phyloP scores from a whole-genome alignment of 1,140 invertebrate species.

The Trachelipus rathkii region DNA sequence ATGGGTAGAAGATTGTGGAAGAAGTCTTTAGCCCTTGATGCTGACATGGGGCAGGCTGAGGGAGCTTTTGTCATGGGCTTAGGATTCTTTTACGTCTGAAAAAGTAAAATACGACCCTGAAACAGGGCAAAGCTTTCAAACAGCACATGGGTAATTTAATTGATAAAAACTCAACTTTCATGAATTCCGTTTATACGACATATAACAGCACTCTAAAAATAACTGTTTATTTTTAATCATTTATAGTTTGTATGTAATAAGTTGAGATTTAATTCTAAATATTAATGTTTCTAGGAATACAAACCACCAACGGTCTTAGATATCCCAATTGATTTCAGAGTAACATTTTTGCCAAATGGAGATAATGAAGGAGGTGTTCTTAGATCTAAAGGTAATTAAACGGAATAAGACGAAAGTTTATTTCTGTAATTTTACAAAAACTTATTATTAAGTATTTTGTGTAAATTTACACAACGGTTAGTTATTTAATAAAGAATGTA shows the following conservation, averaged over 20 bases:
- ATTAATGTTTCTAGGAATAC: constrained; percentile 58
- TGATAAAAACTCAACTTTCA: background rate
- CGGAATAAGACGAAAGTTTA: background rate
- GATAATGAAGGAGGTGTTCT: constrained; percentile 67
- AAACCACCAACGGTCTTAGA: constrained; percentile 76
- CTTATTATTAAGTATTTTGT: background rate
- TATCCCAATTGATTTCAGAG: constrained; percentile 76
- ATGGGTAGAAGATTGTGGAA: constrained; percentile 68
- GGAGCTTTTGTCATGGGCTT: constrained; percentile 82
- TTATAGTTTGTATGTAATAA: background rate
- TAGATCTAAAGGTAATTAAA: constrained; percentile 63
- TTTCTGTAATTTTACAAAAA: background rate
- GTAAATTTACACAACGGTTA: background rate
- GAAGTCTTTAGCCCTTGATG: constrained; percentile 66
- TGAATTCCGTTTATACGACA: background rate
- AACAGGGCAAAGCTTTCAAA: constrained; percentile 69
- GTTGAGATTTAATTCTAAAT: background rate
- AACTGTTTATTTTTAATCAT: no score
- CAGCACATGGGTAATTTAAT: constrained; percentile 65
- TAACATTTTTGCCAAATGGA: constrained; percentile 66
- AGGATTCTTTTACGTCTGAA: constrained; percentile 73
- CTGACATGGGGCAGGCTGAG: constrained; percentile 83
- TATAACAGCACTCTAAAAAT: background rate
- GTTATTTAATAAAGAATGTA: background rate
- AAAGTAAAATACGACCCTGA: constrained; percentile 62